A percentile compares a stretch with the other conserved stretches of the same genome.
Evolutionary conservation across 1,140 invertebrate genomes (phyloP).

Genomic region (Phymastichus coffea): DNA sequence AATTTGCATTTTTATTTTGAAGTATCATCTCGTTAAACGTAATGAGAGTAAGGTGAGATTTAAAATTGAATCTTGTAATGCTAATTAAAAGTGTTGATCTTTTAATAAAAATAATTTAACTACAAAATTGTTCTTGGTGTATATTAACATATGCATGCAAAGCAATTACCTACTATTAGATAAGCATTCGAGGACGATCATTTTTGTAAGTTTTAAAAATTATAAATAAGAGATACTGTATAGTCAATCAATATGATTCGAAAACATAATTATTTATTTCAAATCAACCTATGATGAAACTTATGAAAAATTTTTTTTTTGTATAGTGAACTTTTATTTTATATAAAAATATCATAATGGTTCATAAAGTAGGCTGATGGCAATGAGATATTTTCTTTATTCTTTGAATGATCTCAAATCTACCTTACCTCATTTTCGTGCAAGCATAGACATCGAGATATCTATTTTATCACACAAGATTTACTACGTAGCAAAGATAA

Average conservation of each 20-base stretch:
- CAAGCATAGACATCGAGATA: slow-evolving; percentile 2
- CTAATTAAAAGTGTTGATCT: neutral
- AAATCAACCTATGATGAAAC: too few relatives aligned
- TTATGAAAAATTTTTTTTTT: too few relatives aligned
- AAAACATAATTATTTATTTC: too few relatives aligned
- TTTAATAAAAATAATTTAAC: neutral
- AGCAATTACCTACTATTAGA: neutral
- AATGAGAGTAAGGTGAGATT: too few relatives aligned
- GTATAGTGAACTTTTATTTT: too few relatives aligned
- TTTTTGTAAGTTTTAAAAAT: neutral
- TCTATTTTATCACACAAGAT: slow-evolving; percentile 20
- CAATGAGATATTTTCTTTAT: neutral
- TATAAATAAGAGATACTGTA: too few relatives aligned
- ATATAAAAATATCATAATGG: neutral
- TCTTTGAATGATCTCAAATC: slow-evolving; percentile 12
- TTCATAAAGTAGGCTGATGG: neutral
- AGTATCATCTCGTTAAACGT: too few relatives aligned
- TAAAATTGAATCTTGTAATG: too few relatives aligned
- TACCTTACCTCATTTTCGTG: slow-evolving; percentile 9
- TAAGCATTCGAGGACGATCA: neutral
- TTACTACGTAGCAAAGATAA: neutral
- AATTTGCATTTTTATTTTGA: neutral
- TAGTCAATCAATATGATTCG: too few relatives aligned
- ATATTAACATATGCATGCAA: slow-evolving; percentile 3
- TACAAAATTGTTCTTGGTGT: neutral